Base-by-base conservation (phyloP, 2,888 invertebrate genomes). In the Leuctra nigra region DNA sequence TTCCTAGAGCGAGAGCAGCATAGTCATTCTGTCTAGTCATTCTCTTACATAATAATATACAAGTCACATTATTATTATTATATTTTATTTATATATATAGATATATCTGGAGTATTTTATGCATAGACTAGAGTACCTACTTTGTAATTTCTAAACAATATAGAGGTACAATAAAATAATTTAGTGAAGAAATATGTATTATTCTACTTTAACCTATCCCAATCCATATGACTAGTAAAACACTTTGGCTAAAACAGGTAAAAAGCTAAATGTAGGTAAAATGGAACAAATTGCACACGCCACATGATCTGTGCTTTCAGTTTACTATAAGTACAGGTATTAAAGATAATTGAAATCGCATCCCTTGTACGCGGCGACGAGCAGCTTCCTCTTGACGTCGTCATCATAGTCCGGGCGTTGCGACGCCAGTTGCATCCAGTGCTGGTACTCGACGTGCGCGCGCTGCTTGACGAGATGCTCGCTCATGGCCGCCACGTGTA, bases 301-400 rank as follows among this genome's bases (percentile, higher is more conserved):
- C 44, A 22, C 22, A 14, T 13, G 20, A 44, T 44, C n/a, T n/a
- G n/a, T n/a, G 23, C 44, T 4, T 36, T 18, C 39, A 39, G 7
- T 16, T 39, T 7, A 7, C 4, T 39, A 7, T 2, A 20, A 14
- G 4, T 3, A 6, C 18, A 20, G 16, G 3, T 2, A 11, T 46
- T n/a, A 47, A 23, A 20, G 33, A 18, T 50, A 50, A 50, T 50
- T 14, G 2, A 56, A 47, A 4, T 39, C 52, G n/a, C 56, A 56
- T n/a, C 56, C 56, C 22, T 52, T 38, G 25, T 50, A 56, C 14
- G 56, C 56, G 4, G 50, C 29, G 4, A 38, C 23, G 6, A 56
- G 4, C 23, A 56, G 39, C 16, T 20, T 13, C 18, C 20, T n/a
- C n/a, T 25, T 18, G 4, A 25, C 14, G 1, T 39, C 18, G 13